Base-by-base conservation (phyloP, 2,797 vertebrate genomes). In the Anniella stebbinsi region DNA sequence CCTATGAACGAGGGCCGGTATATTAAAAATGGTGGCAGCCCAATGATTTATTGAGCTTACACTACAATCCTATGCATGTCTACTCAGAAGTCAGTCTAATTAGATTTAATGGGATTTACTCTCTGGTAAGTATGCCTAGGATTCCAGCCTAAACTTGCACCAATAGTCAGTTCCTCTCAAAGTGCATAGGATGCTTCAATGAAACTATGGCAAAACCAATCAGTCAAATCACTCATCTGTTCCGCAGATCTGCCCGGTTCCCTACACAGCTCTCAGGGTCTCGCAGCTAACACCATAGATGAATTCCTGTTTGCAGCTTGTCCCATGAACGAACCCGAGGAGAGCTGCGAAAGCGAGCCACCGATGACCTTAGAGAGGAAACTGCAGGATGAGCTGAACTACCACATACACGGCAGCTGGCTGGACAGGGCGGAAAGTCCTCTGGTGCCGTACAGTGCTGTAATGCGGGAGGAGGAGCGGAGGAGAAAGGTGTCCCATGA, bases 361-460 rank as follows among this genome's bases (percentile, higher is more conserved):
- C 18, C 28, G 2, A 12, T 88, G 3, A 80, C 66, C n/a, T 94
- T 99, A 80, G 96, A 98, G 90, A 96, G 95, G 18, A 99, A 99
- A 94, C 98, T 99, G 57, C 92, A 97, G n/a, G 95, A 95, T 9
- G 99, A 99, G 95, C 94, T 98, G 66, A 96, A 97, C 94, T 99
- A 99, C 93, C 99, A 99, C 75, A 94, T 91, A 0, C 80, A 76
- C 0, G 99, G 99, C 41, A 98, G 80, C 91, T 84, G 95, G 28
- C 94, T 97, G 87, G 96, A 97, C 90, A 97, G 95, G 81, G 84
- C 63, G 54, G 88, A 73, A 21, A 93, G 83, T 89, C 36, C 11
- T 25, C 45, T 33, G n/a, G 51, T 28, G 54, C 1, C 0, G 0
- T 80, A 51, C 30, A 92, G n/a, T 5, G 76, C 91, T 69, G 92